These are phyloP conservation scores for Willowsia nigromaculata DNA, from an alignment of 2,888 invertebrate genomes.

Conservation along the genomic window DNA sequence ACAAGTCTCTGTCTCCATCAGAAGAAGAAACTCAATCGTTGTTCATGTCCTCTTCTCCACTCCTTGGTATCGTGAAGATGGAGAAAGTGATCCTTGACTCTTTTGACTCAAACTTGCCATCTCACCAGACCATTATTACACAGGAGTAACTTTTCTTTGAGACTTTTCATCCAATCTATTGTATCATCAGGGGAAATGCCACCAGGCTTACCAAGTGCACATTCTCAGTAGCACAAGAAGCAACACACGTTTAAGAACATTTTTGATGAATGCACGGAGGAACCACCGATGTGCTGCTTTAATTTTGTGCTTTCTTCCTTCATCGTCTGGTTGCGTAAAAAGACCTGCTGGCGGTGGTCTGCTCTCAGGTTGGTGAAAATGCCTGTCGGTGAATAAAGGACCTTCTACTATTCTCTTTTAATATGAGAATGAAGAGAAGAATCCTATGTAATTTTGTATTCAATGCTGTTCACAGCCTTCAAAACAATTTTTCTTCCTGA, in stretches of 20 bases:
- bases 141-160: conserved; percentile 36
- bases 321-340: not conserved
- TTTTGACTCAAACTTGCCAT: conserved; percentile 61
- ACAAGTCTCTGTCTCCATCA: conserved; percentile 27
- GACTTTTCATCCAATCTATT: conserved; percentile 58
- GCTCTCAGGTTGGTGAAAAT: conserved; percentile 32
- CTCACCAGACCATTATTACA: not conserved
- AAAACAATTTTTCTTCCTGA: conserved; percentile 69
- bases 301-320: not conserved
- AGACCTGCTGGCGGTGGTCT: conserved; percentile 2
- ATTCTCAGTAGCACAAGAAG: not conserved
- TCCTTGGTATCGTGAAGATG: conserved; percentile 37
- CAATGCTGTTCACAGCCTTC: conserved; percentile 64
- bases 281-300: conserved; percentile 4
- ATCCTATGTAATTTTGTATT: conserved; percentile 58
- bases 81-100: conserved; percentile 70
- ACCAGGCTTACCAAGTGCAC: conserved; percentile 46
- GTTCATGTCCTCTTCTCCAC: conserved; percentile 46
- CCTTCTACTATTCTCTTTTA: not conserved
- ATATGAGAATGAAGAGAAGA: not conserved
- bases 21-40: conserved; percentile 31
- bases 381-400: not conserved
- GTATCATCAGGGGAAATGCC: conserved; percentile 66
- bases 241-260: not conserved
- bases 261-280: conserved; percentile 18